Conservation (phyloP, 2,888 invertebrate species). For the Dione vanillae region DNA sequence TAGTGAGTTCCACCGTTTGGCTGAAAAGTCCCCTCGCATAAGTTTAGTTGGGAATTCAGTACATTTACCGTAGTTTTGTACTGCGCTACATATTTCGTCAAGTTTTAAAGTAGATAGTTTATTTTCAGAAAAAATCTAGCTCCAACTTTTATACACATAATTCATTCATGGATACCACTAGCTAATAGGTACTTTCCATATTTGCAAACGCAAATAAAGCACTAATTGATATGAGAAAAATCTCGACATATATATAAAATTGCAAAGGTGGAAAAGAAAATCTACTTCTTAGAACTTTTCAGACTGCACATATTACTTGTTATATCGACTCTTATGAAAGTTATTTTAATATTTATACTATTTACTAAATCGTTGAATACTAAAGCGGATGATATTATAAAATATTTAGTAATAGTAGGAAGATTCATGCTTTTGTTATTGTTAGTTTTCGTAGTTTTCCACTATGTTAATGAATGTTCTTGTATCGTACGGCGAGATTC, state of each 20-base stretch:
- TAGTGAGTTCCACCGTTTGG: constrained; percentile 66
- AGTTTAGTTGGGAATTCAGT: constrained; percentile 75
- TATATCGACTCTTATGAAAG: neutral
- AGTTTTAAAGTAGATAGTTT: constrained; percentile 61
- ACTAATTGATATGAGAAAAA: neutral
- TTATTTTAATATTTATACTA: constrained; percentile 12
- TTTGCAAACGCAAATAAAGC: neutral
- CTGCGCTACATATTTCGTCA: constrained; percentile 70
- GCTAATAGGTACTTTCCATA: neutral
- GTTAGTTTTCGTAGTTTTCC: constrained; percentile 17
- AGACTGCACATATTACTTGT: neutral
- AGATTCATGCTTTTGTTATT: constrained; percentile 26
- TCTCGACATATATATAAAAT: neutral
- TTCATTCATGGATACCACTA: neutral
- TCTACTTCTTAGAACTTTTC: neutral
- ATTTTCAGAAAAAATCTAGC: neutral
- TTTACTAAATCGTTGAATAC: neutral
- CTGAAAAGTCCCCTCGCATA: constrained; percentile 65
- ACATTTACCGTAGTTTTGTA: constrained; percentile 66
- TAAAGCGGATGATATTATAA: neutral
- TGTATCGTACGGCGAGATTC: constrained; percentile 64
- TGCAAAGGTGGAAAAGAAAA: constrained; percentile 7
- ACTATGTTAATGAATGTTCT: constrained; percentile 59
- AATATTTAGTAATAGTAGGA: neutral
- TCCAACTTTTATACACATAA: neutral